Evolutionary conservation across 2,113 vertebrate genomes (phyloP).

Genomic region (Oenanthe melanoleuca): DNA sequence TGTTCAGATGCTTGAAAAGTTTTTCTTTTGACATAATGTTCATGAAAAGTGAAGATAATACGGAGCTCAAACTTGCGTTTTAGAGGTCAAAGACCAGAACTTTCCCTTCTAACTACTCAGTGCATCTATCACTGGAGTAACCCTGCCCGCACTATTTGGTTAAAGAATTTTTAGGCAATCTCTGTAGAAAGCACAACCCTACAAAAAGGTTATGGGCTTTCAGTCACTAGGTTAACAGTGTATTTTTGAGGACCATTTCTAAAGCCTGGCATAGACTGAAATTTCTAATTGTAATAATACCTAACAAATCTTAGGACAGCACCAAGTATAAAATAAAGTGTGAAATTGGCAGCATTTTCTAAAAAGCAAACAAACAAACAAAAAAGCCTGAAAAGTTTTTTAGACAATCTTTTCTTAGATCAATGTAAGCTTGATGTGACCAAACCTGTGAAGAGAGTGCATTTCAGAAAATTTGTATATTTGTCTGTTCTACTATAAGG

Average conservation of each 20-base stretch:
- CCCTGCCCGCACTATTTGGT: background rate
- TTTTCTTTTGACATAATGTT: conserved; percentile 31
- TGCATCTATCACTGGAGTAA: background rate
- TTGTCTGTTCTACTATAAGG: background rate
- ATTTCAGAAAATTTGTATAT: background rate
- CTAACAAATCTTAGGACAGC: background rate
- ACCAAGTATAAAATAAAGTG: background rate
- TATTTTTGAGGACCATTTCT: background rate
- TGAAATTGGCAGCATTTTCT: background rate
- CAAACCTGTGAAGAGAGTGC: background rate
- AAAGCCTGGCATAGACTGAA: background rate
- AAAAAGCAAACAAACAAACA: background rate
- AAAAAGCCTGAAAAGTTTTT: background rate
- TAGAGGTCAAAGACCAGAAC: conserved; percentile 13
- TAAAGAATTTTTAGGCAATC: background rate
- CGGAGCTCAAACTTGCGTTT: conserved; percentile 42
- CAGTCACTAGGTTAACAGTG: background rate
- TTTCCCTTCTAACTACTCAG: background rate
- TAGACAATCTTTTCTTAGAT: background rate
- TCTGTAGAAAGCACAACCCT: background rate
- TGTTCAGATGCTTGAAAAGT: conserved; percentile 9
- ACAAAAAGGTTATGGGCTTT: background rate
- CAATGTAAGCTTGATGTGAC: background rate
- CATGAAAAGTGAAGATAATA: conserved; percentile 44
- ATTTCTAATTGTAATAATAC: background rate